Percentiles rank a stretch among this genome's conserved stretches.
Conservation (phyloP, 2,888 invertebrate species). For the Yponomeuta sedellus region DNA sequence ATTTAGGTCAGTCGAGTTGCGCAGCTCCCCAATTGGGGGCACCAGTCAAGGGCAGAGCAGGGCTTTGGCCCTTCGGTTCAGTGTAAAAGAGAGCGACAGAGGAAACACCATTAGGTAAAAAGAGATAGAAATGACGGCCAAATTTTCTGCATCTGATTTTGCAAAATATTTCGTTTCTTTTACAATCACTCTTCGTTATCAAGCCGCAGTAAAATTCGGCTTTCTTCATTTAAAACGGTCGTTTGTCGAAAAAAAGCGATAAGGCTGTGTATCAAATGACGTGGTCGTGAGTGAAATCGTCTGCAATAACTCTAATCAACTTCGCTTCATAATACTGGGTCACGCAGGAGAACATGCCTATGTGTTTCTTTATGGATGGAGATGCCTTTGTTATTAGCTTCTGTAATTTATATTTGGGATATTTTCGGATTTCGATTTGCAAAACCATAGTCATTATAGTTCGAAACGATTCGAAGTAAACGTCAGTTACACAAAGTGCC, state of each 20-base stretch:
- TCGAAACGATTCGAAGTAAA: background rate
- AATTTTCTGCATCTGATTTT: constrained; percentile 21
- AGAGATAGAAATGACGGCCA: constrained; percentile 21
- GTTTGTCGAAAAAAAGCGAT: constrained; percentile 8
- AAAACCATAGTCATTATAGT: background rate
- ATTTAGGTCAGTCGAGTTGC: constrained; percentile 44
- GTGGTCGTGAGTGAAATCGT: constrained; percentile 25
- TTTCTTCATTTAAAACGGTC: background rate
- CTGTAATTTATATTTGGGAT: background rate
- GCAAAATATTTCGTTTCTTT: constrained; percentile 13
- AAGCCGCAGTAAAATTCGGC: background rate
- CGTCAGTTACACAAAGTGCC: no score
- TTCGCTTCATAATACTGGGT: constrained; percentile 18
- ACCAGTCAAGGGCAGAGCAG: constrained; percentile 45
- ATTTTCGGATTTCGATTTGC: background rate
- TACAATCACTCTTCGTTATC: constrained; percentile 7
- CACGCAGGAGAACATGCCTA: background rate
- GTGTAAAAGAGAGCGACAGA: constrained; percentile 26
- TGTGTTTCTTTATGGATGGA: background rate
- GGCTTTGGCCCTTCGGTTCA: constrained; percentile 38
- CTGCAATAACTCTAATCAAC: constrained; percentile 22
- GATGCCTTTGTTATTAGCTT: background rate
- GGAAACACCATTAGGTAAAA: constrained; percentile 19
- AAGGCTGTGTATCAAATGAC: constrained; percentile 20
- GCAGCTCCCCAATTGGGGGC: constrained; percentile 32